Evolutionary conservation across 64 coral and sea anemone species (phyloP), one percentile per base, ranked within the genome.

Genomic region (Montipora sp.): DNA sequence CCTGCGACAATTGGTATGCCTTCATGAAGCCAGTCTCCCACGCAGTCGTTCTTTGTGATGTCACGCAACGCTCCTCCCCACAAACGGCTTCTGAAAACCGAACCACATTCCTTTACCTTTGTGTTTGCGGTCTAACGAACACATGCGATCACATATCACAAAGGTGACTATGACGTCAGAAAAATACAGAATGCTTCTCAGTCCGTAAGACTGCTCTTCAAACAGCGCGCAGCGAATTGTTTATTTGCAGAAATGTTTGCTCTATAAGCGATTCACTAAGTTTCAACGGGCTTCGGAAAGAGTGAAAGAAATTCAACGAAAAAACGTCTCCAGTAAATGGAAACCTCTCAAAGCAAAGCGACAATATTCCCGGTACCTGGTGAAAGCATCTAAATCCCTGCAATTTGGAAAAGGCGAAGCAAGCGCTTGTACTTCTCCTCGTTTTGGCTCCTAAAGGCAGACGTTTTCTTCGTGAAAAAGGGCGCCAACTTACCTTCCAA

Each of bases 321-420:
- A 63, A 63, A 63, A 63, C 2, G 59, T 61, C 59, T 61, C 59
- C 59, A 61, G 59, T 61, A 63, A 63, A 63, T 63, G 59, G 59
- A 63, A 63, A 7, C 59, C 13, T 63, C 59, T 11, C 59, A 63
- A 11, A 63, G 4, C 59, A 63, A 63, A 63, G 59, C 13, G 0
- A 63, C 13, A 66, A 23, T 55, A 55, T 55, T 55, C 51, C 5
- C 51, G 24, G 24, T 24, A 71, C 19, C 67, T 2, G 24, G 67
- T 1, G 67, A 71, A 71, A 71, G 67, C 67, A 22, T 71, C 67
- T 23, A 71, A 71, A 21, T 71, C n/a, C 67, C 67, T 71, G 67
- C 67, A 71, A 71, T 71, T 71, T 71, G 67, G 67, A n/a, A 71
- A 71, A 71, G 11, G 20, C 67, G 67, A 71, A 22, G 67, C 67